Base-by-base conservation (phyloP, 2,797 vertebrate species). In the Nannoperca obscura region DNA sequence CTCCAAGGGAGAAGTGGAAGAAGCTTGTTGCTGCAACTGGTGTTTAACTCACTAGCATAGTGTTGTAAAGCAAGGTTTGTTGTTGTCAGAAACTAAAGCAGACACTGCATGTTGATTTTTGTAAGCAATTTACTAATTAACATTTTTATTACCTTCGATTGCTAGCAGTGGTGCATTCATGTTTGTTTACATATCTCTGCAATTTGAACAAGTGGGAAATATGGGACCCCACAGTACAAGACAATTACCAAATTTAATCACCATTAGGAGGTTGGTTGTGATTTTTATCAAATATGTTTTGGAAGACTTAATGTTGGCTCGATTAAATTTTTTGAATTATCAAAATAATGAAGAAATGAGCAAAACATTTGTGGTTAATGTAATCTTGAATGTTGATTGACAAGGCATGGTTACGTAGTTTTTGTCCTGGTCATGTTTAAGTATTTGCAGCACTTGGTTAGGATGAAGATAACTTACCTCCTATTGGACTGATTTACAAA, bases 231-330 rank as follows among this genome's bases (percentile, higher is more conserved):
- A 50, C 59, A 32, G 53, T 36, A 66, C 11, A 17, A 42, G 30
- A 68, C 50, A 62, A 60, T 68, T 62, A 55, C 55, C 24, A 40
- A 63, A 58, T 50, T 30, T 12, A 74, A 73, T 68, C 32, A 62
- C 32, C 34, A 34, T 57, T n/a, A 58, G 38, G 32, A 27, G 30
- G 46, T 12, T 53, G 65, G 19, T 22, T 63, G 36, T 50, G 20
- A 46, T 68, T 57, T 14, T 1, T 34, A 19, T 30, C 40, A 46
- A 40, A 40, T 40, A 40, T 40, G 38, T 40, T 40, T 40, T 12
- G 38, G 11, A 40, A 40, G 38, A 40, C 3, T 10, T 12, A 40
- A 11, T 40, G 38, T 40, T 12, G 11, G 10, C 10, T 40, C 10
- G 38, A 11, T 38, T 11, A 1, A 10, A 38, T 38, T 12, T 12